Evolutionary conservation across 2,888 invertebrate genomes (phyloP), one percentile per base, ranked within the genome.

Genomic region (Drosophila maculinotata): DNA sequence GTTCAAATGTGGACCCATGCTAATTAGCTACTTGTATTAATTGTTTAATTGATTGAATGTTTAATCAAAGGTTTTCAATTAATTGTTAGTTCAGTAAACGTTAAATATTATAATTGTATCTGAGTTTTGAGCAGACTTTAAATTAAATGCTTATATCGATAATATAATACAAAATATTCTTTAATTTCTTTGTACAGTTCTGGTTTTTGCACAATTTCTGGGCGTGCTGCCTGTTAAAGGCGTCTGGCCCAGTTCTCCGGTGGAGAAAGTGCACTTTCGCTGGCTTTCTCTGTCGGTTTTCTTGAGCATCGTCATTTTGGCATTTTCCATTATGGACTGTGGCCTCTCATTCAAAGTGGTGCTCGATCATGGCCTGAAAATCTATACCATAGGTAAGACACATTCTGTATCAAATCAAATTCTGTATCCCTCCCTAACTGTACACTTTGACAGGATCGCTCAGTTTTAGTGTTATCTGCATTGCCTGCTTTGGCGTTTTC

Each of bases 171-270:
- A 8, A n/a, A 7, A 9, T 3, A 9, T 14, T 25, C 0, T 28
- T 12, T 7, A 1, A 20, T 14, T 25, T 9, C n/a, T 3, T 3
- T 17, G 1, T 62, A 1, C 36, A 90, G 92, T 93, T 54, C 83
- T 93, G 45, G 81, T 92, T 28, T 59, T 93, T 36, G 93, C 93
- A 0, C 93, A 93, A 74, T 92, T 92, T 53, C 92, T 93, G 65
- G 93, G 92, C 20, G 86, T 93, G 12, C 79, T 94, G 71, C 93
- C 93, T 0, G 92, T 93, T 0, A 79, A 88, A 30, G 93, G 93
- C 0, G 75, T 93, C 9, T 91, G 89, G 71, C 91, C 91, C 1
- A 83, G 87, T 3, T 77, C 89, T 1, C 90, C 92, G 42, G 89
- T 76, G 17, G 69, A 76, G 15, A 71, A 80, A 7, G 83, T 91